These are phyloP conservation scores for Syngnathus acus DNA, from an alignment of 2,797 vertebrate species.

Conservation along the genomic window DNA sequence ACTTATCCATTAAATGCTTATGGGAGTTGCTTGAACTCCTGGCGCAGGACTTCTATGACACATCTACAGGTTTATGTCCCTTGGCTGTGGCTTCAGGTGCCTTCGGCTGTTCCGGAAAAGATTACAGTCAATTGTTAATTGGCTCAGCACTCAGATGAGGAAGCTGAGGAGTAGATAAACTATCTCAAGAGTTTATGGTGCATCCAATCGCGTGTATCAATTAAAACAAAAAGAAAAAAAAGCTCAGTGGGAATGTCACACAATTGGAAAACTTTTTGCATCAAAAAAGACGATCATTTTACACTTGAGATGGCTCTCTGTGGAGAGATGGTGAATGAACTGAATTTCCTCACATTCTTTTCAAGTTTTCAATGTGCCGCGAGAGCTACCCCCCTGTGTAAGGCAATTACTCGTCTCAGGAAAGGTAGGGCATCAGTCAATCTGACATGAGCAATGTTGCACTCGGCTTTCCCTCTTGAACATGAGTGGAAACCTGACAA, in stretches of 20 bases:
- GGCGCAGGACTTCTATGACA: slow-evolving; percentile 8
- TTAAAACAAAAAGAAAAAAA: slow-evolving; percentile 1
- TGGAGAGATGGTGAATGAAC: not conserved
- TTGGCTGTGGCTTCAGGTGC: slow-evolving; percentile 15
- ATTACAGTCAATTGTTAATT: slow-evolving; percentile 35
- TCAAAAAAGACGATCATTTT: slow-evolving; percentile 19
- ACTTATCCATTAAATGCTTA: slow-evolving; percentile 27
- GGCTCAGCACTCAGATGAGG: slow-evolving; percentile 8
- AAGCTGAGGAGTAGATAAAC: slow-evolving; percentile 27
- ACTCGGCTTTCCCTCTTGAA: too few species aligned
- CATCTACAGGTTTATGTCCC: not conserved
- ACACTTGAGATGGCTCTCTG: slow-evolving; percentile 18
- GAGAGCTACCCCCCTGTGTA: not conserved
- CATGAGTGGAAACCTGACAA: too few species aligned
- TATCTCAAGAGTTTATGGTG: slow-evolving; percentile 7
- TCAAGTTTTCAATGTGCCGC: too few species aligned
- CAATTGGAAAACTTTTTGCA: not conserved
- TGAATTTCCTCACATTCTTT: too few species aligned
- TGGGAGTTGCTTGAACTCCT: slow-evolving; percentile 17
- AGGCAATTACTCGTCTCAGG: slow-evolving; percentile 29
- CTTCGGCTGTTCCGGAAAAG: slow-evolving; percentile 23
- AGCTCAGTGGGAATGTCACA: not conserved
- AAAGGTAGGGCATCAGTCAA: slow-evolving; percentile 48
- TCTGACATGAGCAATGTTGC: slow-evolving; percentile 36
- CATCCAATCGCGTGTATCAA: slow-evolving; percentile 14